Conservation (phyloP, 2,113 vertebrate species). For the Cichladusa arquata region DNA sequence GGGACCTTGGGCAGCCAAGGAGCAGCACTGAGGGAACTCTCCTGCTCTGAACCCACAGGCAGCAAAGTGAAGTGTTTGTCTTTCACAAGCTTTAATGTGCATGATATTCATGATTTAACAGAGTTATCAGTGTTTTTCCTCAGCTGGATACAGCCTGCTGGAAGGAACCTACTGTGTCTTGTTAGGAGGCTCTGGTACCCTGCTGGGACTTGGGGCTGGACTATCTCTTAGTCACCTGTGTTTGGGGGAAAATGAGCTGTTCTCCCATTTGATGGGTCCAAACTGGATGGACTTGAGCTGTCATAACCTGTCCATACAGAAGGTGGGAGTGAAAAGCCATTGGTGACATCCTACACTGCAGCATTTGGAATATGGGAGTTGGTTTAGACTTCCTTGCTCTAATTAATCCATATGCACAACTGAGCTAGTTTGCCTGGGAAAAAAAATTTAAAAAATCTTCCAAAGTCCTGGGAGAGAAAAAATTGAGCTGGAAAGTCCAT, state of each 20-base stretch:
- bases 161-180: neutral
- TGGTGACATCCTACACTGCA: neutral
- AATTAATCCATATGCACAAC: neutral
- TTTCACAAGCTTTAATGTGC: neutral
- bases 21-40: neutral
- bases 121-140: neutral
- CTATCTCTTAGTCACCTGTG: neutral
- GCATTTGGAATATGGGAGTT: neutral
- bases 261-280: neutral
- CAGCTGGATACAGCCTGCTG: neutral
- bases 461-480: neutral
- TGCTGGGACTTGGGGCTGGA: neutral
- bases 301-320: neutral
- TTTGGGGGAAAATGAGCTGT: neutral
- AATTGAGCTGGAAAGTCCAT: neutral
- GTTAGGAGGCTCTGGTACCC: neutral
- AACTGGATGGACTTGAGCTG: neutral
- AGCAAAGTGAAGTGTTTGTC: neutral
- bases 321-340: neutral
- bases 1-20: neutral
- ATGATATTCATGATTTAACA: neutral
- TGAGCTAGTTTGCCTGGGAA: neutral
- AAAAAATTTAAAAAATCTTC: neutral
- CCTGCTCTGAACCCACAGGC: neutral
- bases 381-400: neutral